A percentile compares a stretch with the other conserved stretches of the same genome.
These are phyloP conservation scores for Microtus montanus DNA, from an alignment of 2,113 vertebrate species.

Conservation along the genomic window DNA sequence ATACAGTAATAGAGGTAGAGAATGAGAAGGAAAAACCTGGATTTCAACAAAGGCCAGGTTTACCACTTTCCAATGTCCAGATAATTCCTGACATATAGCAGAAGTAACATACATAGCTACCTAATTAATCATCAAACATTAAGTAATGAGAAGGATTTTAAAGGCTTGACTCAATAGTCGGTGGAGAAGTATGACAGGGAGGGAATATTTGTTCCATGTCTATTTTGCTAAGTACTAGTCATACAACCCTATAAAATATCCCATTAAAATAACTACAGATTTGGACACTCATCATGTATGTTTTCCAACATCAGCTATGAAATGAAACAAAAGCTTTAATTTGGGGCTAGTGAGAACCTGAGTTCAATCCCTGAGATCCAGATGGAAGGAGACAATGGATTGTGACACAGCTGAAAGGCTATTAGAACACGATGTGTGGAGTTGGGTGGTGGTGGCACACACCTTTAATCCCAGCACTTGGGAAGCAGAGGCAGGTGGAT, in stretches of 20 bases:
- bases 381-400: neutral
- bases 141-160: constrained; percentile 16
- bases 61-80: neutral
- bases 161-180: constrained; percentile 9
- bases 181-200: neutral
- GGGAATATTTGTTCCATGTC: neutral
- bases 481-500: no score
- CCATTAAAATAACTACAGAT: constrained; percentile 13
- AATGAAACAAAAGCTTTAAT: neutral
- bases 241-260: neutral
- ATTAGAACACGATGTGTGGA: no score
- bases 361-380: neutral
- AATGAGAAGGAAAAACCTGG: neutral
- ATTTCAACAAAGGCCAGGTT: neutral
- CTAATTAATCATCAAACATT: neutral
- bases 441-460: no score
- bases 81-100: neutral
- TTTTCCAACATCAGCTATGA: constrained; percentile 6
- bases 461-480: no score
- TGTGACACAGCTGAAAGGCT: no score
- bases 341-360: neutral
- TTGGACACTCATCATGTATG: neutral
- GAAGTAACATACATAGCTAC: no score
- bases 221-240: neutral
- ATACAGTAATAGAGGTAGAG: neutral